These are phyloP conservation scores for Bovichtus variegatus DNA, from an alignment of 2,797 vertebrate genomes.

Conservation along the genomic window DNA sequence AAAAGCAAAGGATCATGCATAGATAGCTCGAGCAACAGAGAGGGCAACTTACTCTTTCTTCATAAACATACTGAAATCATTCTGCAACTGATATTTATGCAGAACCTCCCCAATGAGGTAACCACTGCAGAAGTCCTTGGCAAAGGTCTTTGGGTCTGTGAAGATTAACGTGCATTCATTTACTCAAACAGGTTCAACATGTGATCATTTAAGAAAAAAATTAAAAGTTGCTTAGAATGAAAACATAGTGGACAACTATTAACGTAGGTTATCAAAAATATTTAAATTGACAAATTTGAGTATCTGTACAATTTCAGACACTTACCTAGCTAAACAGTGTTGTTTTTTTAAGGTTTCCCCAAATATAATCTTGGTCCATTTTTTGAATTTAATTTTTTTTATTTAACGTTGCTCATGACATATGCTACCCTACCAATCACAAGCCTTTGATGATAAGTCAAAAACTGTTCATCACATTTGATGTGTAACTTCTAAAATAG, in stretches of 20 bases:
- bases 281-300: neutral
- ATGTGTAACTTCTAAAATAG: neutral
- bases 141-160: slow-evolving; percentile 88
- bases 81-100: slow-evolving; percentile 91
- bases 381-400: too few relatives aligned
- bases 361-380: neutral
- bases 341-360: neutral
- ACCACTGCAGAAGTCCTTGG: slow-evolving; percentile 91
- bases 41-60: slow-evolving; percentile 88
- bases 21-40: neutral
- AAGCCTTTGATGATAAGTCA: neutral
- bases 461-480: neutral
- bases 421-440: neutral
- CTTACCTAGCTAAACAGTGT: too few relatives aligned
- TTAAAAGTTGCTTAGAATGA: neutral
- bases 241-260: neutral
- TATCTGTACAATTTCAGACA: neutral
- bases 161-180: slow-evolving; percentile 19
- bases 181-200: neutral
- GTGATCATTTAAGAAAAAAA: too few relatives aligned
- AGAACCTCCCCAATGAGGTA: slow-evolving; percentile 95
- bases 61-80: slow-evolving; percentile 92
- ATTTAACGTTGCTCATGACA: neutral
- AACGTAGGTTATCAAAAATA: neutral
- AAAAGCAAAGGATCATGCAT: neutral